Evolutionary conservation across 2,113 vertebrate species (phyloP).

Genomic region (Poicephalus meyeri): DNA sequence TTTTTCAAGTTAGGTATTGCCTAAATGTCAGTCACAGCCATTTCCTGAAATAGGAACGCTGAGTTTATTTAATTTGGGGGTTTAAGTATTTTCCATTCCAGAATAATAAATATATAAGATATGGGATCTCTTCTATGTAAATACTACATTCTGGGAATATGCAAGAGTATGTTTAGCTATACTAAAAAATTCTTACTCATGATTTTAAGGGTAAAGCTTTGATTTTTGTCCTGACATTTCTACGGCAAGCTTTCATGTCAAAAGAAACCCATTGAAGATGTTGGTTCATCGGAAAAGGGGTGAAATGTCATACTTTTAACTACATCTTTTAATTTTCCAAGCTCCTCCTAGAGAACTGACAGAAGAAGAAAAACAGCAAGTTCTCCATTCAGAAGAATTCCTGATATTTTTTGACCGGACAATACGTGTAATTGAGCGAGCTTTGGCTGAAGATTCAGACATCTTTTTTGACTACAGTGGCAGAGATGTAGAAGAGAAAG

Average conservation of each 20-base stretch:
- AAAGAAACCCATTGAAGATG: slow-evolving; percentile 2
- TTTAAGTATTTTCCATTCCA: slow-evolving; percentile 63
- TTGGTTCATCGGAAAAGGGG: slow-evolving; percentile 42
- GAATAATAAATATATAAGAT: slow-evolving; percentile 67
- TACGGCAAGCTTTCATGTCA: not conserved
- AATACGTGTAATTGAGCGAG: slow-evolving; percentile 93
- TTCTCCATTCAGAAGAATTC: slow-evolving; percentile 95
- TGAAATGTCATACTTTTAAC: slow-evolving; percentile 39
- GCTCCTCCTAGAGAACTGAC: slow-evolving; percentile 90
- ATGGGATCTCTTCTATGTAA: slow-evolving; percentile 24
- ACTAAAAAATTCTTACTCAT: slow-evolving; percentile 25
- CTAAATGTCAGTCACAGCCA: slow-evolving; percentile 13
- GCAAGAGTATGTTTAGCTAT: slow-evolving; percentile 8
- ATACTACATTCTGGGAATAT: slow-evolving; percentile 2
- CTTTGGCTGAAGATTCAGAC: slow-evolving; percentile 90
- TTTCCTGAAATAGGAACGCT: slow-evolving; percentile 62
- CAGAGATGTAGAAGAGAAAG: slow-evolving; percentile 91
- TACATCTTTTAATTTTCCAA: slow-evolving; percentile 55
- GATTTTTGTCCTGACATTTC: slow-evolving; percentile 9
- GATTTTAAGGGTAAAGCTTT: slow-evolving; percentile 41
- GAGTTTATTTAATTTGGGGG: slow-evolving; percentile 59
- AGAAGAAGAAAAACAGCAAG: slow-evolving; percentile 96
- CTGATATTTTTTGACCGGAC: slow-evolving; percentile 97
- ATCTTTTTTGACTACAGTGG: slow-evolving; percentile 98
- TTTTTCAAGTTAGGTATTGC: slow-evolving; percentile 21